Base-by-base conservation (phyloP, 2,888 invertebrate genomes). In the Noctua fimbriata region DNA sequence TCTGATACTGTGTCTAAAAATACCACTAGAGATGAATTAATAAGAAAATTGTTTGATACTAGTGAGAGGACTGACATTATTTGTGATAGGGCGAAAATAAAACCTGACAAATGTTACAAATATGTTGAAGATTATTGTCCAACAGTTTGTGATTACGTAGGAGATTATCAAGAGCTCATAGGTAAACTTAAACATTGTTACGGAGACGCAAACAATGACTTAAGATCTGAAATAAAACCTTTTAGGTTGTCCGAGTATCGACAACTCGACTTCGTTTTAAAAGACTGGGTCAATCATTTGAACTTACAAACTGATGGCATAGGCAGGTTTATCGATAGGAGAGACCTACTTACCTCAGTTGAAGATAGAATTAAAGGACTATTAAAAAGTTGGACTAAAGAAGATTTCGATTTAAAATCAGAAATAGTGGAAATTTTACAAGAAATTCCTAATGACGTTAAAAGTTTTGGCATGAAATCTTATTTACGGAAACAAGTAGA, bases 201-300 rank as follows among this genome's bases (percentile, higher is more conserved):
- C 60, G 80, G 81, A n/a, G 72, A 70, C 7, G 41, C 52, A 69
- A 78, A 79, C 44, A 76, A 85, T 44, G 73, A 88, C 21, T 83
- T 84, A 16, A 84, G 83, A 69, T 80, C 88, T 10, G 89, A 91
- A 78, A 28, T 88, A 47, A 69, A 79, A 24, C 69, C 70, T 3
- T 78, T 79, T n/a, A 73, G 72, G 52, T 36, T 85, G n/a, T 69
- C 85, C 1, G 85, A 85, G 66, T 70, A 75, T 21, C 77, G 71
- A 60, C 76, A 71, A 58, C 71, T 93, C 0, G 89, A 92, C 63
- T 82, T 85, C 36, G 75, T 92, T 21, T 82, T 94, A 21, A 91
- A 88, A 79, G 90, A 92, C n/a, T 94, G 94, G 93, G 79, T 93
- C 1, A 83, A 83, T 75, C 81, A 87, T 63, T 78, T 94, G 70